Base-by-base conservation (phyloP, 2,797 vertebrate genomes). In the Esox lucius region DNA sequence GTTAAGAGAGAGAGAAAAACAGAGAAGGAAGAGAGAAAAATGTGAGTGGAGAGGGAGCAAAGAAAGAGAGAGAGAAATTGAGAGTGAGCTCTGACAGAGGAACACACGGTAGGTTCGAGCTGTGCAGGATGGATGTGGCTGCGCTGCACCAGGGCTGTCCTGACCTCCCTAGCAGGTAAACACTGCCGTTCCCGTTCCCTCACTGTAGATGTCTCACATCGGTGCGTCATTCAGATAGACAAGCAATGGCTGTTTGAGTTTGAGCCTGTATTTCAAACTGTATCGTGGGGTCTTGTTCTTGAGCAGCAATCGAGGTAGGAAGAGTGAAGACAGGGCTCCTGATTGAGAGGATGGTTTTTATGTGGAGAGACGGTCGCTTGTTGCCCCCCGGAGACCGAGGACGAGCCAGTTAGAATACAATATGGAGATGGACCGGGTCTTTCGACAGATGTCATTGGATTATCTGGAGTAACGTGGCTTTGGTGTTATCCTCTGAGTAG, bases 81-180 rank as follows among this genome's bases (percentile, higher is more conserved):
- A 17, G 66, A 12, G 51, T 8, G 51, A 24, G 56, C 56, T 59
- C 56, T 4, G 26, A 71, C 80, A 19, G 24, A 53, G 83, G 53
- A 71, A 1, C 73, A 26, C 46, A 19, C 72, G 73, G 28, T 67
- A 39, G 15, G 24, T 26, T 31, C 26, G n/a, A 68, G 70, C 80
- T 53, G 76, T 76, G 77, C 59, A 78, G 89, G 78, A 94, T 95
- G 94, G 93, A 94, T 81, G 22, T 93, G 74, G 87, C 89, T 75
- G 86, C 89, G 62, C 81, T 93, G 73, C 89, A 85, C 66, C 91
- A 91, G 84, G 85, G 88, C 80, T 70, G 26, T 89, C 86, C 92
- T 79, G 80, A 90, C 84, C 92, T 76, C 89, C 78, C 83, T 93
- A 83, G 67, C 92, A 95, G 94, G 94, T 95, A 93, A 77, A 53